phyloP scores from a whole-genome alignment of 2,888 invertebrate genomes.

The Drosophila quasianomalipes region DNA sequence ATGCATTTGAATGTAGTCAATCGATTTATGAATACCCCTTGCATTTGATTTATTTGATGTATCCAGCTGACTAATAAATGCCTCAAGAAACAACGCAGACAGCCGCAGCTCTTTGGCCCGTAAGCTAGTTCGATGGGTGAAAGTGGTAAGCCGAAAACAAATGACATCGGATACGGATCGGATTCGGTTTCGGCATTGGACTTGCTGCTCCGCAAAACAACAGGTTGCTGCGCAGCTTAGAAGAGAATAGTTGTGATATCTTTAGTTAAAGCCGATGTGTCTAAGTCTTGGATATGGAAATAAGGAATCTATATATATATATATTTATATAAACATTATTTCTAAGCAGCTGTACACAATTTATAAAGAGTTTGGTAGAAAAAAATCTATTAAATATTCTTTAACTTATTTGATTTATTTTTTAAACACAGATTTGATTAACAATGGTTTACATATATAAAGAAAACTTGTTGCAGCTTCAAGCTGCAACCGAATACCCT shows the following conservation, averaged over 20 bases:
- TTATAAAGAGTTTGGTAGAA: background rate
- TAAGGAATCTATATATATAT: background rate
- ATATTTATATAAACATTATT: background rate
- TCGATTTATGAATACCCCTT: constrained; percentile 13
- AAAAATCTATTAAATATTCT: background rate
- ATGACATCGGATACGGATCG: constrained; percentile 31
- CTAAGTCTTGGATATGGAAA: background rate
- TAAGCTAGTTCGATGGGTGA: constrained; percentile 58
- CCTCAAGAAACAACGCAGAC: background rate
- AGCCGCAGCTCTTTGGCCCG: constrained; percentile 5
- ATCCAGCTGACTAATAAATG: constrained; percentile 23
- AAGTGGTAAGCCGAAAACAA: constrained; percentile 69
- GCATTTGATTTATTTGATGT: constrained; percentile 27
- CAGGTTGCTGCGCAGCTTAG: constrained; percentile 21
- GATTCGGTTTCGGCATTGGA: background rate
- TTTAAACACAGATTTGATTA: background rate
- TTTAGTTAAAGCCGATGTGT: background rate
- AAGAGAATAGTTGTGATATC: background rate
- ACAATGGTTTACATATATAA: background rate
- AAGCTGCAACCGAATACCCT: background rate
- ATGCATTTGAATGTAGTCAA: constrained; percentile 18
- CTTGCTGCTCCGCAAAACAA: constrained; percentile 6
- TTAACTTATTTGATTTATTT: background rate
- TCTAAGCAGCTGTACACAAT: background rate
- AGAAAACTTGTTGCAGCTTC: background rate